Conservation (phyloP, 1,140 invertebrate genomes). For the Sweltsa coloradensis region DNA sequence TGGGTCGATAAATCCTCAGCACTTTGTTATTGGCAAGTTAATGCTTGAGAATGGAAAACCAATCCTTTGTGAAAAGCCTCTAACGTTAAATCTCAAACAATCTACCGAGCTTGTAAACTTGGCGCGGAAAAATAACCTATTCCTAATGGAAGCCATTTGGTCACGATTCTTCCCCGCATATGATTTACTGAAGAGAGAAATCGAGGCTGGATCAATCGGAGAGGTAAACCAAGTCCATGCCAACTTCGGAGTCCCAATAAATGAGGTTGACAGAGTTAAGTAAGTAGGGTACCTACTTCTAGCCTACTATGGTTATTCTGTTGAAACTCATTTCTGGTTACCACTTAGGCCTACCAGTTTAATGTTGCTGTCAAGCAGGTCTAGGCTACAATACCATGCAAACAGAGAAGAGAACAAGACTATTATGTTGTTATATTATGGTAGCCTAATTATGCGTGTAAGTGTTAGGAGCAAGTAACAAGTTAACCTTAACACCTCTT, state of each 20-base stretch:
- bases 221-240: slow-evolving; percentile 52
- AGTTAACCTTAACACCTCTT: no score
- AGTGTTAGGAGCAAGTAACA: no score
- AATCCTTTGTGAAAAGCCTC: slow-evolving; percentile 74
- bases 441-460: no score
- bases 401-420: no score
- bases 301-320: no score
- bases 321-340: no score
- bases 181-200: slow-evolving; percentile 42
- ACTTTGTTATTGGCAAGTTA: slow-evolving; percentile 49
- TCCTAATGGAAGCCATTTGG: slow-evolving; percentile 81
- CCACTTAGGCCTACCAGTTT: no score
- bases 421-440: no score
- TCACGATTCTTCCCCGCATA: slow-evolving; percentile 69
- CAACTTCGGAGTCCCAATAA: slow-evolving; percentile 49
- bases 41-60: slow-evolving; percentile 65
- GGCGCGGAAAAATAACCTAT: slow-evolving; percentile 49
- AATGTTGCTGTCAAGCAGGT: no score
- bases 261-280: slow-evolving; percentile 42
- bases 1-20: slow-evolving; percentile 53
- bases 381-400: no score
- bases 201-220: slow-evolving; percentile 50
- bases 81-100: slow-evolving; percentile 58
- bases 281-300: no score
- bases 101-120: slow-evolving; percentile 40